Evolutionary conservation across 2,113 vertebrate genomes (phyloP).

Genomic region (Dasyornis broadbenti): DNA sequence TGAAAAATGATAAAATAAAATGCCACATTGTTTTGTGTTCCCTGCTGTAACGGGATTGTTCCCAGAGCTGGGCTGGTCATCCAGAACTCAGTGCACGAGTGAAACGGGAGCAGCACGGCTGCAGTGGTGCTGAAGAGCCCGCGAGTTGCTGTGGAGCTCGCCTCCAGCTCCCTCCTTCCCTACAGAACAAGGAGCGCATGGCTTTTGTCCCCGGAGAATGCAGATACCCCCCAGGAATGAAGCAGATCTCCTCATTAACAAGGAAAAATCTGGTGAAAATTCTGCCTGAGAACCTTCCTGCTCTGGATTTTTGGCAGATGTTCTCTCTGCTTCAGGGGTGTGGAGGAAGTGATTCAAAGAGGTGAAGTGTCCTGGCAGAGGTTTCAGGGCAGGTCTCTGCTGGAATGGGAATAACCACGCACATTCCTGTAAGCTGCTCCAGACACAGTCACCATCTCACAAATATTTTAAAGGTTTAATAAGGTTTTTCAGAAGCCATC

Average conservation of each 20-base stretch:
- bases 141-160: neutral
- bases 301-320: neutral
- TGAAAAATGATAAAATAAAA: neutral
- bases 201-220: neutral
- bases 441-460: neutral
- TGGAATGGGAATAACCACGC: neutral
- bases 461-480: conserved; percentile 29
- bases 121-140: neutral
- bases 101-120: neutral
- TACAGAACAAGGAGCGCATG: neutral
- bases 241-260: neutral
- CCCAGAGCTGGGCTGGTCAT: neutral
- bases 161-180: neutral
- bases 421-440: neutral
- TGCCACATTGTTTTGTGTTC: neutral
- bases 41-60: accelerated
- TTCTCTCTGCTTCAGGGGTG: neutral
- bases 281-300: neutral
- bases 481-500: conserved; percentile 1
- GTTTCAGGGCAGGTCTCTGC: neutral
- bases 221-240: neutral
- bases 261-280: neutral
- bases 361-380: neutral
- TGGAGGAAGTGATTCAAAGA: neutral
- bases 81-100: neutral